Evolutionary conservation across 2,888 invertebrate genomes (phyloP).

Genomic region (Alcis repandata): DNA sequence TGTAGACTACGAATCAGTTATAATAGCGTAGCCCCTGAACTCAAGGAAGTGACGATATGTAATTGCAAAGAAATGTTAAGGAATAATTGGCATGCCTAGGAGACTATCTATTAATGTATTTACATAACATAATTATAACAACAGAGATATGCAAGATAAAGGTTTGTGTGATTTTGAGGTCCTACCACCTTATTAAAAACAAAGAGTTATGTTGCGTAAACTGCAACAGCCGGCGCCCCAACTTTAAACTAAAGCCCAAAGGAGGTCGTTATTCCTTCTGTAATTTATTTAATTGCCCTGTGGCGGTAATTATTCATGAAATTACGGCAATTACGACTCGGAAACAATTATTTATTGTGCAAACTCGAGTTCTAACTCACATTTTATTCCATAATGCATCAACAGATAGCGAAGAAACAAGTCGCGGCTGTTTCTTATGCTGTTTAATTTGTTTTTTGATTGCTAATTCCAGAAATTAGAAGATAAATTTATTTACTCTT

Average conservation of each 20-base stretch:
- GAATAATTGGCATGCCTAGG: no score
- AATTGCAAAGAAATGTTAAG: no score
- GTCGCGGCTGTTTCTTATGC: slow-evolving; percentile 40
- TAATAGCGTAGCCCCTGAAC: no score
- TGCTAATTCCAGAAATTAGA: slow-evolving; percentile 5
- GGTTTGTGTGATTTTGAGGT: background rate
- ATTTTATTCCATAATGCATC: slow-evolving; percentile 83
- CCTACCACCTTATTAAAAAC: slow-evolving; percentile 20
- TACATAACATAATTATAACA: no score
- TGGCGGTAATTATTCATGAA: slow-evolving; percentile 87
- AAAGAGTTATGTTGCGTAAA: slow-evolving; percentile 62
- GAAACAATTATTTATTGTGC: slow-evolving; percentile 87
- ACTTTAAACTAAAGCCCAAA: slow-evolving; percentile 82
- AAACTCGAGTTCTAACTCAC: slow-evolving; percentile 85
- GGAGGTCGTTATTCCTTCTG: slow-evolving; percentile 83
- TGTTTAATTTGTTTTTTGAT: slow-evolving; percentile 42
- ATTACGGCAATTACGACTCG: slow-evolving; percentile 85
- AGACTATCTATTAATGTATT: no score
- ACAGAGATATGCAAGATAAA: no score
- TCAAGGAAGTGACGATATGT: no score
- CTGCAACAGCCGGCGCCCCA: slow-evolving; percentile 78
- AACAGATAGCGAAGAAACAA: slow-evolving; percentile 71
- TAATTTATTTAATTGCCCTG: slow-evolving; percentile 87
- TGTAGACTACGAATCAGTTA: no score
- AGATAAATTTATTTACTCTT: background rate